phyloP scores from a whole-genome alignment of 2,113 vertebrate genomes.

The Tringa solitaria region DNA sequence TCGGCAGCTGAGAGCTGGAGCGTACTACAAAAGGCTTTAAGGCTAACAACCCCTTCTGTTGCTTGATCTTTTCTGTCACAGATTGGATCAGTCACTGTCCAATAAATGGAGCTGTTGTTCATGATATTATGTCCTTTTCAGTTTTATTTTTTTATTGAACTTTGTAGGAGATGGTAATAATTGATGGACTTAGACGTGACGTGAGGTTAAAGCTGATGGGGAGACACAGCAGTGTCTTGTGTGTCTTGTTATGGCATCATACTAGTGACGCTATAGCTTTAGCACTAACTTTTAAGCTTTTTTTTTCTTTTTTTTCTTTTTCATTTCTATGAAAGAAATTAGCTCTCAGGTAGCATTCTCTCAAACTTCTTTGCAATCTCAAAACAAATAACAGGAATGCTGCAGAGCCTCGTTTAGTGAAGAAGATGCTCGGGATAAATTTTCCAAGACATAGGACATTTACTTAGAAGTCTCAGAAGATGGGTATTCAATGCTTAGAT shows the following conservation, averaged over 20 bases:
- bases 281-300: not conserved
- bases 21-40: slow-evolving; percentile 55
- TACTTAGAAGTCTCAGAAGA: not conserved
- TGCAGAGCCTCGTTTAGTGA: not conserved
- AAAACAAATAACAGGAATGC: not conserved
- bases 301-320: not conserved
- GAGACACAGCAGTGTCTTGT: not conserved
- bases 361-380: not conserved
- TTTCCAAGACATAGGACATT: not conserved
- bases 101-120: slow-evolving; percentile 55
- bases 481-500: not conserved
- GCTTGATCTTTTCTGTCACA: slow-evolving; percentile 66
- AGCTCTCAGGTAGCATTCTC: not conserved
- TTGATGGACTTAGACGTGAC: slow-evolving; percentile 27
- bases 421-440: not conserved
- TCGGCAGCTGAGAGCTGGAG: slow-evolving; percentile 52
- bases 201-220: not conserved
- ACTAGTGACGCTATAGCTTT: not conserved
- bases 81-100: slow-evolving; percentile 50
- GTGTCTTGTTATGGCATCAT: slow-evolving; percentile 34
- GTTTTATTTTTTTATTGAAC: slow-evolving; percentile 45
- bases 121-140: slow-evolving; percentile 14
- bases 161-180: slow-evolving; percentile 53
- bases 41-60: slow-evolving; percentile 43
- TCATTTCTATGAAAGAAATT: not conserved